phyloP scores from a whole-genome alignment of 2,888 invertebrate genomes.

The Eristalinus sepulchralis region DNA sequence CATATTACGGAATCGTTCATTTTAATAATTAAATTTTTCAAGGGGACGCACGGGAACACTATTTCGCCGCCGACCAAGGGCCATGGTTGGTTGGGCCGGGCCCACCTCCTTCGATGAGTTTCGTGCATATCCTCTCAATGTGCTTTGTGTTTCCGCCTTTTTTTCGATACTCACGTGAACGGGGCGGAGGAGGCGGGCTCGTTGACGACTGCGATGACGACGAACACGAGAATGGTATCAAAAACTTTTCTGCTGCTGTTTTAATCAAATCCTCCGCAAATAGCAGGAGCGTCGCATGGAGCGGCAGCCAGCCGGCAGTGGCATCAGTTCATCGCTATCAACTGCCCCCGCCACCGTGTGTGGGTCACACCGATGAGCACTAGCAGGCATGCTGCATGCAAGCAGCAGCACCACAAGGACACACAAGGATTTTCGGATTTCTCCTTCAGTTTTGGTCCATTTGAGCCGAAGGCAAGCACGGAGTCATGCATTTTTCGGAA shows the following conservation, averaged over 20 bases:
- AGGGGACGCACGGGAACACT: constrained; percentile 59
- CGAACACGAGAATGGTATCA: constrained; percentile 42
- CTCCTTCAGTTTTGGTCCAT: constrained; percentile 48
- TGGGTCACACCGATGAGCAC: constrained; percentile 39
- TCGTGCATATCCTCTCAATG: neutral
- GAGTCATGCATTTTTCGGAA: constrained; percentile 7
- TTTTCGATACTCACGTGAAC: constrained; percentile 27
- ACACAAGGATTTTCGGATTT: constrained; percentile 36
- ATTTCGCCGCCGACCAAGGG: constrained; percentile 2
- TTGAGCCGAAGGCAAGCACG: constrained; percentile 10
- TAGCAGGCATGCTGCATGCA: neutral
- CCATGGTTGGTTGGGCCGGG: constrained; percentile 8
- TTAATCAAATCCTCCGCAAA: constrained; percentile 71
- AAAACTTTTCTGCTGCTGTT: constrained; percentile 64
- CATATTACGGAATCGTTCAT: constrained; percentile 71
- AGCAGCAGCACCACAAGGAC: constrained; percentile 34
- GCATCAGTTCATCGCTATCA: constrained; percentile 21
- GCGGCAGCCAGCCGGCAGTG: neutral
- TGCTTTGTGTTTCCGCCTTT: constrained; percentile 11
- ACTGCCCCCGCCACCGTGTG: neutral
- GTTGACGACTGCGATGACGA: constrained; percentile 34
- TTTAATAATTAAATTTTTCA: constrained; percentile 71
- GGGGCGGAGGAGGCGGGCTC: neutral
- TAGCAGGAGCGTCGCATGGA: constrained; percentile 5
- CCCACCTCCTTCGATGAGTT: constrained; percentile 10